Percentiles rank a stretch among this genome's conserved stretches.
These are phyloP conservation scores for Neolamprologus modestus DNA, from an alignment of 2,113 vertebrate genomes.

Conservation along the genomic window DNA sequence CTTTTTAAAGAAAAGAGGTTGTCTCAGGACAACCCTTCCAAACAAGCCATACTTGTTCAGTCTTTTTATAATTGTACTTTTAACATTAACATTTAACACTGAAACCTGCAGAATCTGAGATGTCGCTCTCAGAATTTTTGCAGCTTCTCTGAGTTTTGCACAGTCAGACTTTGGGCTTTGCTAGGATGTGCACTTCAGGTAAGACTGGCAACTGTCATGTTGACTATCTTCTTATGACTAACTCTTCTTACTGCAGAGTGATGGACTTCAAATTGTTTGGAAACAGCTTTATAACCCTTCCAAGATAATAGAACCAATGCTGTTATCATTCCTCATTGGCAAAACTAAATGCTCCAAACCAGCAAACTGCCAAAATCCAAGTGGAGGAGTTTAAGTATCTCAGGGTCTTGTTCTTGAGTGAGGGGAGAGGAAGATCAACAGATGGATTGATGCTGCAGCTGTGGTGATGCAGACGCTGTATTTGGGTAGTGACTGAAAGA, in stretches of 20 bases:
- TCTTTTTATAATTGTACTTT: background rate
- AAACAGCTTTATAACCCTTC: background rate
- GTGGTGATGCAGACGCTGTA: accelerated
- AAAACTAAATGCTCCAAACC: background rate
- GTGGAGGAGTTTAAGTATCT: background rate
- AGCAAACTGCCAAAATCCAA: background rate
- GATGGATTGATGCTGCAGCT: background rate
- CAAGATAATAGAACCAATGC: background rate
- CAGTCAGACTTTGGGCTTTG: background rate
- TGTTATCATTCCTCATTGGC: background rate
- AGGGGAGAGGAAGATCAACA: background rate
- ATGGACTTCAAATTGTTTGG: background rate
- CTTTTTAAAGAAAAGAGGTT: background rate
- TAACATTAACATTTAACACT: background rate
- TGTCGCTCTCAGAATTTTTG: accelerated
- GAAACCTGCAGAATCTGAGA: background rate
- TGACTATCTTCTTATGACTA: background rate
- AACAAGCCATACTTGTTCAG: background rate
- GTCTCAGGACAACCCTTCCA: background rate
- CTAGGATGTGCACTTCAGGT: background rate
- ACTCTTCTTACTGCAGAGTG: background rate
- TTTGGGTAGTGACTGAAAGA: background rate
- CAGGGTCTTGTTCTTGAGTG: background rate
- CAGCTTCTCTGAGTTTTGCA: background rate
- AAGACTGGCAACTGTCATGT: background rate